Conservation (phyloP, 2,888 invertebrate species). For the Pseudolycoriella hygida region DNA sequence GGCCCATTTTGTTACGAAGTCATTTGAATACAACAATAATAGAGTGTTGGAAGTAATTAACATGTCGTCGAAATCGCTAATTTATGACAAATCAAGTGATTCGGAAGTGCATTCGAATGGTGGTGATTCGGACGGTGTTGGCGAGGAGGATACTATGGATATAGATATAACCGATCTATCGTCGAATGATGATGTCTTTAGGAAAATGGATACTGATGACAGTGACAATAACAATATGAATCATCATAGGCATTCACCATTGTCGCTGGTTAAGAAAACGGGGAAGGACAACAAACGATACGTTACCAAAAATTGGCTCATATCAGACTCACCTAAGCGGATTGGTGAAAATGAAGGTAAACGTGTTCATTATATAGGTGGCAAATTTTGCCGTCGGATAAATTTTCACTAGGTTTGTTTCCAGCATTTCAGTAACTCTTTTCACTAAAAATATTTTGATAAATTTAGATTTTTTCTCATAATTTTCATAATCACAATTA, state of each 20-base stretch:
- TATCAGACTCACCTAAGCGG: slow-evolving; percentile 19
- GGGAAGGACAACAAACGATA: slow-evolving; percentile 9
- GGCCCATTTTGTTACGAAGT: slow-evolving; percentile 80
- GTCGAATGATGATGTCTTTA: slow-evolving; percentile 13
- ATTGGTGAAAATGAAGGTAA: slow-evolving; percentile 12
- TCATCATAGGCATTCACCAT: slow-evolving; percentile 1
- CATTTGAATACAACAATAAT: slow-evolving; percentile 45
- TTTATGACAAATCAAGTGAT: slow-evolving; percentile 4
- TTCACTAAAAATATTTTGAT: too few relatives aligned
- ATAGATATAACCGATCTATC: slow-evolving; percentile 29
- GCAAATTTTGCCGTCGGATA: slow-evolving; percentile 2
- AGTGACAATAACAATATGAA: slow-evolving; percentile 6
- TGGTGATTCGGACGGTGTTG: slow-evolving; percentile 11
- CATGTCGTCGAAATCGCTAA: slow-evolving; percentile 19
- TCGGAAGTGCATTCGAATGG: slow-evolving; percentile 12
- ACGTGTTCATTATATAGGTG: too few relatives aligned
- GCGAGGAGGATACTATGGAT: slow-evolving; percentile 29
- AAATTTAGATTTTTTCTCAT: too few relatives aligned
- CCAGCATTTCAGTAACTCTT: too few relatives aligned
- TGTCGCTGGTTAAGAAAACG: slow-evolving; percentile 7
- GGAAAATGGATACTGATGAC: slow-evolving; percentile 12
- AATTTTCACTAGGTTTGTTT: not conserved
- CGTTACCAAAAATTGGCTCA: slow-evolving; percentile 20
- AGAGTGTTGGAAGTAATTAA: slow-evolving; percentile 23
- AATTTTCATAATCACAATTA: too few relatives aligned